Evolutionary conservation across 2,797 vertebrate species (phyloP), one percentile per base, ranked within the genome.

Genomic region (Anguilla obscura): DNA sequence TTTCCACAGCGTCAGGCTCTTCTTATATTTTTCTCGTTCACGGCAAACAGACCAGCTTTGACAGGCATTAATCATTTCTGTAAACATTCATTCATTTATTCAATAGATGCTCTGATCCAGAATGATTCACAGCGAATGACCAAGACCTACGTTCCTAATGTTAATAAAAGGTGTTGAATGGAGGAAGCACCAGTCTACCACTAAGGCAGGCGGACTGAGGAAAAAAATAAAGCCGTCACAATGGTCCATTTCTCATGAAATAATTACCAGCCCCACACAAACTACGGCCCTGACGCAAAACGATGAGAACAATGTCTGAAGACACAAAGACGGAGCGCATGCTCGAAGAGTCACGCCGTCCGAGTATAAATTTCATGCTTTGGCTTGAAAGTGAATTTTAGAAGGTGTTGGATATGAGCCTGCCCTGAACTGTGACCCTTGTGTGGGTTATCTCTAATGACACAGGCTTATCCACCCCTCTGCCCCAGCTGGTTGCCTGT

Each of bases 391-490:
- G 24, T 16, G 69, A 63, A 85, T 58, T 83, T 63, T 21, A 24
- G 33, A 83, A 71, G 58, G 83, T 83, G 56, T 85, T 88, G 80
- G 85, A 27, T 16, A 27, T 90, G 52, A 33, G 66, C 86, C 45
- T 84, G 86, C 74, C 87, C 69, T 69, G 90, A 69, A 84, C 87
- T 87, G 84, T 89, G 88, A 91, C 89, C 90, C 88, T 76, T 84
- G 58, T 74, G 45, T 88, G 88, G 89, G 69, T 90, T 89, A 91
- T 93, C 91, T 89, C 85, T 52, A 0, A 56, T 63, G 36, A 84
- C 90, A 88, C 71, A 88, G 54, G 45, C 18, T n/a, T 69, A 54
- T 36, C 60, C 58, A 0, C 3, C 84, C 86, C 85, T 66, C 1
- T 36, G 45, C 21, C 36, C 79, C 86, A 33, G n/a, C 58, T 71